Percentiles rank a stretch among this genome's conserved stretches.
These are phyloP conservation scores for Melanotaenia nigrans DNA, from an alignment of 2,797 vertebrate genomes.

Conservation along the genomic window DNA sequence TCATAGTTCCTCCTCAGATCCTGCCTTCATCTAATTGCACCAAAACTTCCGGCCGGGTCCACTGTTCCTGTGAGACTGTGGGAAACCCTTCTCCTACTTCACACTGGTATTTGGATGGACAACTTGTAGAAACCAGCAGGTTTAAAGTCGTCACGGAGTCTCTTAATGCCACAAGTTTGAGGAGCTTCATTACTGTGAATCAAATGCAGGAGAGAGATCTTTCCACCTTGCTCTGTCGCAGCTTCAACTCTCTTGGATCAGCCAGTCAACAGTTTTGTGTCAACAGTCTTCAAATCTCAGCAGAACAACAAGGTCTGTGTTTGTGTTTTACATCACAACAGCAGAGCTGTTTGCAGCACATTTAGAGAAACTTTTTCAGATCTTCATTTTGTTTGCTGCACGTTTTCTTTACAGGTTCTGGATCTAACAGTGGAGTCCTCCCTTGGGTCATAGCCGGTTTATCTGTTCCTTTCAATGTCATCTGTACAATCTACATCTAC, in stretches of 20 bases:
- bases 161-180: constrained; percentile 14
- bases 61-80: constrained; percentile 57
- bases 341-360: too few species aligned
- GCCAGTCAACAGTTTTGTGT: constrained; percentile 22
- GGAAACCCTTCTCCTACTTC: constrained; percentile 58
- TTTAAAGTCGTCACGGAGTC: not conserved
- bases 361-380: too few species aligned
- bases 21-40: constrained; percentile 47
- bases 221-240: constrained; percentile 39
- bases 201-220: not conserved
- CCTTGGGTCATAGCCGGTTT: too few species aligned
- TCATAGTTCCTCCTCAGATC: constrained; percentile 43
- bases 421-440: too few species aligned
- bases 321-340: too few species aligned
- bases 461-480: too few species aligned
- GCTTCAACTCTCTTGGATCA: constrained; percentile 45
- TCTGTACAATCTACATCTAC: too few species aligned
- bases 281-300: not conserved
- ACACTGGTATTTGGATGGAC: constrained; percentile 57
- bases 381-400: too few species aligned
- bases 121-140: constrained; percentile 15
- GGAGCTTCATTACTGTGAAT: constrained; percentile 37
- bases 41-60: constrained; percentile 15
- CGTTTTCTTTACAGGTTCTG: too few species aligned
- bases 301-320: constrained; percentile 17